Evolutionary conservation across 2,888 invertebrate genomes (phyloP).

Genomic region (Gandaritis pyraliata): DNA sequence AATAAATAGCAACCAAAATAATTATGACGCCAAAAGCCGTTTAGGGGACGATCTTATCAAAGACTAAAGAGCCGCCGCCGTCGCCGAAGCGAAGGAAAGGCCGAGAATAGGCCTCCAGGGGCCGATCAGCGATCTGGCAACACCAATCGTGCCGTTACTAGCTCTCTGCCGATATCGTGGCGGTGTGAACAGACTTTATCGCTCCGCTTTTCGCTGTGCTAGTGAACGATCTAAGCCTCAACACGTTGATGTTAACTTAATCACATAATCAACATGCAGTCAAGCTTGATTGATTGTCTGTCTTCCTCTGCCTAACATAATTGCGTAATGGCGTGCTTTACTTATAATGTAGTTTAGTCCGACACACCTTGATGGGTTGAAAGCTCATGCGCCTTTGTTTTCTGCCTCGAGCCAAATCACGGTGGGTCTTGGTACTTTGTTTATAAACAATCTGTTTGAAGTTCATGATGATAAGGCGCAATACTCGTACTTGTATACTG

Average conservation of each 20-base stretch:
- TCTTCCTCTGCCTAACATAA: conserved; percentile 49
- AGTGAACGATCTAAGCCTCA: conserved; percentile 23
- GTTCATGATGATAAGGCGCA: conserved; percentile 18
- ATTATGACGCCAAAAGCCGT: no score
- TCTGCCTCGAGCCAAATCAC: conserved; percentile 42
- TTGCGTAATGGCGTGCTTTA: conserved; percentile 59
- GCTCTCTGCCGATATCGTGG: no score
- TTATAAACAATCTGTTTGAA: conserved; percentile 38
- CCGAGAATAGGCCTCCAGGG: no score
- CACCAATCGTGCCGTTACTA: no score
- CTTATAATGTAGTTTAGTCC: conserved; percentile 45
- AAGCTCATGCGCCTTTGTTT: conserved; percentile 42
- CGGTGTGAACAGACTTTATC: not conserved
- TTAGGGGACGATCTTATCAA: no score
- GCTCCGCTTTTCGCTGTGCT: conserved; percentile 22
- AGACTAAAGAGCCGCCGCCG: no score
- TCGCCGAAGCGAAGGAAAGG: no score
- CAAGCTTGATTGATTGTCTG: conserved; percentile 64
- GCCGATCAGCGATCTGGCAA: no score
- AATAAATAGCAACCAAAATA: no score
- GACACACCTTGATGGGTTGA: conserved; percentile 40
- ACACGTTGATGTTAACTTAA: conserved; percentile 55
- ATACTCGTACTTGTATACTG: not conserved
- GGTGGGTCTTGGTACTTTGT: conserved; percentile 34
- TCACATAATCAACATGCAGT: conserved; percentile 70